A percentile compares a stretch with the other conserved stretches of the same genome.
These are phyloP conservation scores for Erythrocercus mccallii DNA, from an alignment of 2,113 vertebrate species.

Conservation along the genomic window DNA sequence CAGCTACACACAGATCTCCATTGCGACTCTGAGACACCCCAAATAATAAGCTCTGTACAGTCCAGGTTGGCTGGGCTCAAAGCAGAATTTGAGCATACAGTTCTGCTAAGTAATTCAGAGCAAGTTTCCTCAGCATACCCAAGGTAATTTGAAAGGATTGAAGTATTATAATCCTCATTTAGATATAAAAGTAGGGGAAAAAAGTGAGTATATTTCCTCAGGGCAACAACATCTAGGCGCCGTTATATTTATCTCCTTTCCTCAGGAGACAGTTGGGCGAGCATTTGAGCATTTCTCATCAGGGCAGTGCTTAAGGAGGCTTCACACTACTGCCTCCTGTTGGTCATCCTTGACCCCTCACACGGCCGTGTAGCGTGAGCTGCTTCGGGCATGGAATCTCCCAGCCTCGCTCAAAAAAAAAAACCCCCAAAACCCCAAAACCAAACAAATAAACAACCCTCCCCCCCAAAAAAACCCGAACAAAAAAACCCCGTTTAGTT, in stretches of 20 bases:
- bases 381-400: not conserved
- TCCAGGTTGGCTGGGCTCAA: not conserved
- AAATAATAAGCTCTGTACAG: not conserved
- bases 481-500: not conserved
- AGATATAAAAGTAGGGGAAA: not conserved
- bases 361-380: accelerated
- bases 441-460: not conserved
- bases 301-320: not conserved
- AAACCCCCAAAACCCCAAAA: accelerated
- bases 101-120: not conserved
- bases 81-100: not conserved
- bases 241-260: not conserved
- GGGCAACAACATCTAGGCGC: not conserved
- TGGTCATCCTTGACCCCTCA: not conserved
- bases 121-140: not conserved
- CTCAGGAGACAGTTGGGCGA: accelerated
- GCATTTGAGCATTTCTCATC: not conserved
- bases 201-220: not conserved
- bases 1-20: not conserved
- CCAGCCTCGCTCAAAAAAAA: not conserved
- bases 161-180: not conserved
- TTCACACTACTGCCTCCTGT: constrained; percentile 34
- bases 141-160: not conserved
- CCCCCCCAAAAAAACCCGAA: not conserved
- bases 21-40: not conserved